phyloP scores from a whole-genome alignment of 2,113 vertebrate genomes.

The Aviceda subcristata region DNA sequence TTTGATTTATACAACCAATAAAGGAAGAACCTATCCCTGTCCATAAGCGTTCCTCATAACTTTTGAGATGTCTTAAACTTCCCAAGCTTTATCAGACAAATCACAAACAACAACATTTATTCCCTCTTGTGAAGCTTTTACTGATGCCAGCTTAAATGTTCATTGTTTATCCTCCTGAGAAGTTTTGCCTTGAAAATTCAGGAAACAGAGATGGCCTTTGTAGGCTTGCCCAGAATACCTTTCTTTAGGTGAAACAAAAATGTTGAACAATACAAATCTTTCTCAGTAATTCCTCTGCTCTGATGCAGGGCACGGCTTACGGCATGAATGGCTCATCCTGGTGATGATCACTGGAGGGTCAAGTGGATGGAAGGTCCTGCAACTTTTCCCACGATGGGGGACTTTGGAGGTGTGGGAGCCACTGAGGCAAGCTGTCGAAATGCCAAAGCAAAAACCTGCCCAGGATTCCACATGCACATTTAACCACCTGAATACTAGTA shows the following conservation, averaged over 20 bases:
- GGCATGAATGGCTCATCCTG: neutral
- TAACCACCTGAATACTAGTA: neutral
- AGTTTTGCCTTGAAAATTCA: neutral
- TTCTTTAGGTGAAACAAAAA: neutral
- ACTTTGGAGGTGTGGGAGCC: neutral
- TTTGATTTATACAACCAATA: neutral
- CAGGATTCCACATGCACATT: neutral
- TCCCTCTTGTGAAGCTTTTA: neutral
- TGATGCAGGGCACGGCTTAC: neutral
- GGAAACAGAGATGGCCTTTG: neutral
- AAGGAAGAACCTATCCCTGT: neutral
- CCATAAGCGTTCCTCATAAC: neutral
- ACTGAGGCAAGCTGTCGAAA: neutral
- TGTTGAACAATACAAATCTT: neutral
- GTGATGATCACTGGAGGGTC: neutral
- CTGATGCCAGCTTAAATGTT: neutral
- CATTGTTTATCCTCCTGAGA: neutral
- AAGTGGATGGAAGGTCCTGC: fast-evolving
- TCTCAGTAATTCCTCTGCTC: neutral
- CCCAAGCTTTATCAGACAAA: neutral
- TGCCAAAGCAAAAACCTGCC: neutral
- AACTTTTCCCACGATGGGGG: neutral
- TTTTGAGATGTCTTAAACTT: neutral
- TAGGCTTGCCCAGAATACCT: neutral
- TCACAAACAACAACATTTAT: neutral